Evolutionary conservation across 2,113 vertebrate species (phyloP).

Genomic region (Microtus ochrogaster): DNA sequence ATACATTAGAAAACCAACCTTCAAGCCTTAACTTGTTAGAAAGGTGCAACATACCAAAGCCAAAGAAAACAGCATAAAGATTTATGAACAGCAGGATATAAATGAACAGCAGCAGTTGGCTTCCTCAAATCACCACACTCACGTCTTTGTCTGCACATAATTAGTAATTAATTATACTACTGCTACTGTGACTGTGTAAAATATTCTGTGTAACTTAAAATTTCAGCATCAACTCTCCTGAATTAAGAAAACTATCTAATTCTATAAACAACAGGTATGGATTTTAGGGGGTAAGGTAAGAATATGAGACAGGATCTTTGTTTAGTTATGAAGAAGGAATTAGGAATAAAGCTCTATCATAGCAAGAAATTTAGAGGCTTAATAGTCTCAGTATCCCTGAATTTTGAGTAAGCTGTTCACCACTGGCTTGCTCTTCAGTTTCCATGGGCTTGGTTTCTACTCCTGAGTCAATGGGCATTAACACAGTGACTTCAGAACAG

Average conservation of each 20-base stretch:
- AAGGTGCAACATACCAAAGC: background rate
- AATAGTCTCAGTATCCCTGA: background rate
- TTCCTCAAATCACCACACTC: background rate
- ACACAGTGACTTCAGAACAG: background rate
- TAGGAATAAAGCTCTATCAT: background rate
- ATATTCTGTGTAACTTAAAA: background rate
- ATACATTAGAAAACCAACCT: background rate
- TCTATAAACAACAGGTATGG: background rate
- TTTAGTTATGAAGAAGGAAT: background rate
- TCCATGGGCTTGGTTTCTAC: background rate
- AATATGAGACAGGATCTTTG: background rate
- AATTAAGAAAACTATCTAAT: background rate
- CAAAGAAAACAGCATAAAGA: background rate
- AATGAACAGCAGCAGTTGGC: background rate
- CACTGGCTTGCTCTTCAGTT: background rate
- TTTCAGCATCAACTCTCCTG: background rate
- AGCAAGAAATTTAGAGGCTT: background rate
- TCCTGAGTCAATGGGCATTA: background rate
- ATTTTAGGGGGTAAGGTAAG: background rate
- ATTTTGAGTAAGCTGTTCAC: slow-evolving; percentile 2
- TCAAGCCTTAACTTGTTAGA: background rate
- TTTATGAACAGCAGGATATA: background rate
- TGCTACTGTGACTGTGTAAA: background rate
- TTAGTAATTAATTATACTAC: background rate
- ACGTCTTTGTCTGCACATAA: background rate